These are phyloP conservation scores for Panagrolaimus sp. DNA, from an alignment of 1,140 invertebrate species.

Conservation along the genomic window DNA sequence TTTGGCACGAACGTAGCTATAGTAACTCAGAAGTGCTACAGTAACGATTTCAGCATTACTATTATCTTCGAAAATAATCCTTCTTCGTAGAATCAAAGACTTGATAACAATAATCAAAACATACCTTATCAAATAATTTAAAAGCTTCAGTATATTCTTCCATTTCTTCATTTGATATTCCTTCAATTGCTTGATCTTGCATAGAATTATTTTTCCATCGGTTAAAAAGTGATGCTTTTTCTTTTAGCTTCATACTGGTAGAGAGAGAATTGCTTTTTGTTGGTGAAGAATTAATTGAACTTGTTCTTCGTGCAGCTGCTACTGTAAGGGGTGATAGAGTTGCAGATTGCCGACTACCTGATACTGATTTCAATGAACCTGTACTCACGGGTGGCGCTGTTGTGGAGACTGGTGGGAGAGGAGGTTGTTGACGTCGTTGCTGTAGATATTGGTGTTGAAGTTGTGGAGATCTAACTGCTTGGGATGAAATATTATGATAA, in stretches of 20 bases:
- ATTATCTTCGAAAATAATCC: no score
- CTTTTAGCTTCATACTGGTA: slow-evolving; percentile 1
- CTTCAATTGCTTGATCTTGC: slow-evolving; percentile 28
- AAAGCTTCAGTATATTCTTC: slow-evolving; percentile 55
- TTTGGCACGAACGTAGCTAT: no score
- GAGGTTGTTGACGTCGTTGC: background rate
- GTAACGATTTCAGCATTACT: no score
- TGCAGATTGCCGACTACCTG: no score
- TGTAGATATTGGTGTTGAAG: background rate
- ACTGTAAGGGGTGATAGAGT: no score
- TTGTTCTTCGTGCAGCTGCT: no score
- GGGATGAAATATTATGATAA: no score
- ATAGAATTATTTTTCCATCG: slow-evolving; percentile 68
- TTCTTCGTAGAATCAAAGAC: no score
- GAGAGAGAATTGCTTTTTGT: background rate
- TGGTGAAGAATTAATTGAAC: no score
- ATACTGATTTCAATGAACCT: background rate
- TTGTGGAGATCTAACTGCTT: no score
- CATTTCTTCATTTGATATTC: slow-evolving; percentile 39
- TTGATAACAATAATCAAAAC: slow-evolving; percentile 1
- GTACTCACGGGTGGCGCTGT: background rate
- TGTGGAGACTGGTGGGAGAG: background rate
- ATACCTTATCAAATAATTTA: slow-evolving; percentile 56
- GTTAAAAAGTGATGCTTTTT: slow-evolving; percentile 75
- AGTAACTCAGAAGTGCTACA: no score